Percentiles rank a stretch among this genome's conserved stretches.
Conservation (phyloP, 1,140 invertebrate species). For the Teleogryllus occipitalis region DNA sequence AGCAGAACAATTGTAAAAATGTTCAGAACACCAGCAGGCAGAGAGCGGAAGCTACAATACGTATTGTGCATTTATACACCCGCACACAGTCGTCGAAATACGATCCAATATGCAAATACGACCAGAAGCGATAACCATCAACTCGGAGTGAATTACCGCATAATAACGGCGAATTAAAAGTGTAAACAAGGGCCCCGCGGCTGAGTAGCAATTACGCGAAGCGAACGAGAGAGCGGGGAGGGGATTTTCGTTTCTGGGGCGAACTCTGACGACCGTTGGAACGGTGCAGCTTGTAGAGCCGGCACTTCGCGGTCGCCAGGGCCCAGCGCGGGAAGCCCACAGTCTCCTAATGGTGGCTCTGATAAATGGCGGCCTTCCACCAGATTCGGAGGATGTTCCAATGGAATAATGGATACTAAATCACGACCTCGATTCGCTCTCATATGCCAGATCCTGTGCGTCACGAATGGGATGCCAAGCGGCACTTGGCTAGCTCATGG, state of each 20-base stretch:
- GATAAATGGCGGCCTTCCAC: neutral
- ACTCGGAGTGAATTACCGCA: neutral
- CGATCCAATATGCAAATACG: neutral
- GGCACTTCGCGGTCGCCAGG: neutral
- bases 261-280: neutral
- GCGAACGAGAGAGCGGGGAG: neutral
- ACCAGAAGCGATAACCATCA: neutral
- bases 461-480: neutral
- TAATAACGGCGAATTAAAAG: neutral
- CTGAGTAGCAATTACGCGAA: neutral
- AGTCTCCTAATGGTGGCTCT: neutral
- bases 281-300: neutral
- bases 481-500: neutral
- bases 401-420: conserved; percentile 2
- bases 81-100: neutral
- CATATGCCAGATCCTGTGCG: neutral
- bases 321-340: neutral
- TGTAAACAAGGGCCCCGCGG: neutral
- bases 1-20: too few species aligned
- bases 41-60: neutral
- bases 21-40: too few species aligned
- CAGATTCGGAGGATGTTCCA: neutral
- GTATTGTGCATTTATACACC: neutral
- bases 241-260: too few species aligned
- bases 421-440: neutral